Percentiles rank a stretch among this genome's conserved stretches.
Evolutionary conservation across 2,888 invertebrate genomes (phyloP).

Genomic region (Schizaphis graminum): DNA sequence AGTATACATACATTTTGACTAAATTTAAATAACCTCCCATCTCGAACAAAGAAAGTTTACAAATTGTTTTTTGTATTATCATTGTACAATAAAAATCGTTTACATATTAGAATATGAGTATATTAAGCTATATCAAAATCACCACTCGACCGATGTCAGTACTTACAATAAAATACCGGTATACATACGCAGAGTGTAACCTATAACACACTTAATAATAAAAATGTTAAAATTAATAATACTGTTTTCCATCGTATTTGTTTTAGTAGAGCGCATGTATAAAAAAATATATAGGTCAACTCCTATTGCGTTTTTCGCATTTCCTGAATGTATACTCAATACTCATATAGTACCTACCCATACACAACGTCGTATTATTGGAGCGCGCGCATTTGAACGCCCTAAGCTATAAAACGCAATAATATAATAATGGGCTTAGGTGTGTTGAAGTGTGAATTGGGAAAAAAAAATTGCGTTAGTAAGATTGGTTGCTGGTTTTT

Average conservation of each 20-base stretch:
- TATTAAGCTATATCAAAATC: not conserved
- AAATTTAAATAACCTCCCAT: slow-evolving; percentile 22
- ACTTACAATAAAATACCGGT: not conserved
- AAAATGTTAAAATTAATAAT: not conserved
- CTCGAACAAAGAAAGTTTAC: not conserved
- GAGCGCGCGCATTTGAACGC: slow-evolving; percentile 9
- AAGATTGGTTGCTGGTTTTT: slow-evolving; percentile 57
- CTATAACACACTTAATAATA: not conserved
- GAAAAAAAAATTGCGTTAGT: slow-evolving; percentile 41
- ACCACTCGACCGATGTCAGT: not conserved
- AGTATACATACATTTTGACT: not conserved
- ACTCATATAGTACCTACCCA: not conserved
- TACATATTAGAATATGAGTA: not conserved
- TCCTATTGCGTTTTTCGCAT: slow-evolving; percentile 1
- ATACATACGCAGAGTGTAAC: not conserved
- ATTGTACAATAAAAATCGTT: not conserved
- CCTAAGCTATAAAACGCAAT: slow-evolving; percentile 33
- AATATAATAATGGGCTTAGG: slow-evolving; percentile 38
- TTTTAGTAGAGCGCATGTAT: not conserved
- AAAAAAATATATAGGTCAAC: not conserved
- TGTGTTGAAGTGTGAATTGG: slow-evolving; percentile 57
- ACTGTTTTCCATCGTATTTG: not conserved
- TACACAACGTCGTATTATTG: not conserved
- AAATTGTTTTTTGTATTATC: not conserved
- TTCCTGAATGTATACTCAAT: not conserved